These are phyloP conservation scores for Eubucco bourcierii DNA, from an alignment of 2,113 vertebrate genomes.

Conservation along the genomic window DNA sequence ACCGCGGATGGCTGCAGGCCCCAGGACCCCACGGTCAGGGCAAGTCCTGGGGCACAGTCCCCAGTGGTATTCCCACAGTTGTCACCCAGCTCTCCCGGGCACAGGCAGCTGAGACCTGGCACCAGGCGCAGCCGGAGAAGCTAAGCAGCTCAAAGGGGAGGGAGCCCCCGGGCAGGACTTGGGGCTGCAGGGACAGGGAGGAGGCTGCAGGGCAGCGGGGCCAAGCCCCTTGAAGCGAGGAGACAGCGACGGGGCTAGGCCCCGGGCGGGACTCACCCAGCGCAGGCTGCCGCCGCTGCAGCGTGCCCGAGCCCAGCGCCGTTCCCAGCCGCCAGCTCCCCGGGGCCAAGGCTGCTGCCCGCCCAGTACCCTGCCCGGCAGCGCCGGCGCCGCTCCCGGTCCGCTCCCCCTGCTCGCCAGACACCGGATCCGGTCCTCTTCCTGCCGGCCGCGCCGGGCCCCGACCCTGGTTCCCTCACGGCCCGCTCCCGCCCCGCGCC, in stretches of 20 bases:
- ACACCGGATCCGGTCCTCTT: too few relatives aligned
- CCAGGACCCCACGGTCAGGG: fast-evolving
- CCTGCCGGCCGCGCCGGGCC: not conserved
- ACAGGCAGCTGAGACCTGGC: too few relatives aligned
- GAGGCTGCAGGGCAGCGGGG: not conserved
- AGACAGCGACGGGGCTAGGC: not conserved
- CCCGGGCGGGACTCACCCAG: not conserved
- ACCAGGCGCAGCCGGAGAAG: too few relatives aligned
- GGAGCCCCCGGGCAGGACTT: not conserved
- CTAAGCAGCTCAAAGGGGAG: too few relatives aligned
- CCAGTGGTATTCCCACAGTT: too few relatives aligned
- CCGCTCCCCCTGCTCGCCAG: not conserved
- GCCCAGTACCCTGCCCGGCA: not conserved
- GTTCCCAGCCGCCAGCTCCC: not conserved
- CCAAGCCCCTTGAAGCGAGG: not conserved
- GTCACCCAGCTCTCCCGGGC: too few relatives aligned
- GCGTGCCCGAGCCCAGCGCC: not conserved
- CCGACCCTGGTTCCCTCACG: too few relatives aligned
- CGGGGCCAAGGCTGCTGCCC: too few relatives aligned
- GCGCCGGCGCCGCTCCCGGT: too few relatives aligned
- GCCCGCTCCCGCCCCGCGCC: not conserved
- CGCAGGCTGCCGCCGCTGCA: not conserved
- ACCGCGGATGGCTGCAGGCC: not conserved
- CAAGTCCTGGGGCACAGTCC: not conserved
- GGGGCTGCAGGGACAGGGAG: not conserved